Conservation (phyloP, 2,113 vertebrate genomes). For the Tretioscincus oriximinensis region DNA sequence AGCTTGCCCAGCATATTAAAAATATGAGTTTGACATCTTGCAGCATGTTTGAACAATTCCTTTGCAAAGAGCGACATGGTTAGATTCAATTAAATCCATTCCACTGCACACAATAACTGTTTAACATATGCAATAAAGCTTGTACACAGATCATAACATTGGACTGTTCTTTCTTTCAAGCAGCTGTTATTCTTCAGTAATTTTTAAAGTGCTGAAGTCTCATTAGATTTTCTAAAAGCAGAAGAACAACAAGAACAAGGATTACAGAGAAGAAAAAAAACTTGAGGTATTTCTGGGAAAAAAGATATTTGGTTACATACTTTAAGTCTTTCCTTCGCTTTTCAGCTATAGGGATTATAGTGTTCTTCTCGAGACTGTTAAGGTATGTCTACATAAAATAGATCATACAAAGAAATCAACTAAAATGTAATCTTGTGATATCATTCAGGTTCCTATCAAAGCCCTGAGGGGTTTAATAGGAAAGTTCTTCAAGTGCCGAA, state of each 20-base stretch:
- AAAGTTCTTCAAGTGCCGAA: no score
- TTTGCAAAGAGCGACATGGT: conserved; percentile 63
- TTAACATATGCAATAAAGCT: conserved; percentile 66
- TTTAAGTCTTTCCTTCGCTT: conserved; percentile 14
- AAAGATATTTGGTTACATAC: conserved; percentile 14
- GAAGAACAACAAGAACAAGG: conserved; percentile 47
- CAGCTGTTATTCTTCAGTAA: conserved; percentile 51
- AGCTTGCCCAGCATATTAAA: conserved; percentile 69
- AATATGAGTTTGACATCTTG: conserved; percentile 73
- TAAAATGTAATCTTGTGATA: background rate
- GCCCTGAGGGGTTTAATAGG: background rate
- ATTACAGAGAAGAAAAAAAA: conserved; percentile 16
- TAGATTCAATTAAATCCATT: conserved; percentile 69
- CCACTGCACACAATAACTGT: conserved; percentile 61
- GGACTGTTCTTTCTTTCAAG: conserved; percentile 39
- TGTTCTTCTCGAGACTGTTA: background rate
- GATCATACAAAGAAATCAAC: no score
- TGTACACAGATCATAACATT: conserved; percentile 47
- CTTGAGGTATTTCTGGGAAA: background rate
- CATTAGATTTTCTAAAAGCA: conserved; percentile 34
- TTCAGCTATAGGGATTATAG: background rate
- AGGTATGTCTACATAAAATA: background rate
- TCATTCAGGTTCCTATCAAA: background rate
- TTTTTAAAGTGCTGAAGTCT: conserved; percentile 37
- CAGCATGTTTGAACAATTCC: conserved; percentile 66